Conservation (phyloP, 2,888 invertebrate species). For the Scaptomyza tumidula region DNA sequence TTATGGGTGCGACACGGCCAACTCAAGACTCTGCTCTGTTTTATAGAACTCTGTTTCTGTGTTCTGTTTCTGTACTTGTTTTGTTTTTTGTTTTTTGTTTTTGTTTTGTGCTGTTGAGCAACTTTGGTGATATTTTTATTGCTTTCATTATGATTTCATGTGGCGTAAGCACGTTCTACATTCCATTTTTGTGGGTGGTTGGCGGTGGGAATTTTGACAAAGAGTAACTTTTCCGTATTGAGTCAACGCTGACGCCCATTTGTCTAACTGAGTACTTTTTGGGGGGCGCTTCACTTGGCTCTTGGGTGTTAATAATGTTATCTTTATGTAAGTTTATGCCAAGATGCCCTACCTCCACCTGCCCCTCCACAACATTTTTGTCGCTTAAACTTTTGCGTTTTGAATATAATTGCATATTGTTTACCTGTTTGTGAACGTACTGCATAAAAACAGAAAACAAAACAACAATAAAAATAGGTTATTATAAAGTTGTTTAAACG, state of each 20-base stretch:
- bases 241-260: conserved; percentile 69
- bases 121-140: conserved; percentile 72
- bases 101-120: conserved; percentile 28
- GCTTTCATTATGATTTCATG: conserved; percentile 79
- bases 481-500: not conserved
- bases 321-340: conserved; percentile 77
- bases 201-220: not conserved
- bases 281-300: conserved; percentile 39
- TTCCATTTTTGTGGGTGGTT: conserved; percentile 17
- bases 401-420: conserved; percentile 71
- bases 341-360: conserved; percentile 6
- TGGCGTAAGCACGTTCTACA: conserved; percentile 66
- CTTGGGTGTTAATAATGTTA: conserved; percentile 76
- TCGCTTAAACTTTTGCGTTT: conserved; percentile 60
- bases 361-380: not conserved
- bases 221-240: conserved; percentile 54
- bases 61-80: conserved; percentile 21
- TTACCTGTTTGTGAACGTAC: conserved; percentile 35
- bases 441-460: not conserved
- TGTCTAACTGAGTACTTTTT: conserved; percentile 61
- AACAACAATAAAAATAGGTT: not conserved
- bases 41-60: conserved; percentile 20
- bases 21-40: conserved; percentile 40
- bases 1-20: conserved; percentile 65
- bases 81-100: conserved; percentile 8